A percentile compares a stretch with the other conserved stretches of the same genome.
These are phyloP conservation scores for Homarus americanus DNA, from an alignment of 1,140 invertebrate genomes.

Conservation along the genomic window DNA sequence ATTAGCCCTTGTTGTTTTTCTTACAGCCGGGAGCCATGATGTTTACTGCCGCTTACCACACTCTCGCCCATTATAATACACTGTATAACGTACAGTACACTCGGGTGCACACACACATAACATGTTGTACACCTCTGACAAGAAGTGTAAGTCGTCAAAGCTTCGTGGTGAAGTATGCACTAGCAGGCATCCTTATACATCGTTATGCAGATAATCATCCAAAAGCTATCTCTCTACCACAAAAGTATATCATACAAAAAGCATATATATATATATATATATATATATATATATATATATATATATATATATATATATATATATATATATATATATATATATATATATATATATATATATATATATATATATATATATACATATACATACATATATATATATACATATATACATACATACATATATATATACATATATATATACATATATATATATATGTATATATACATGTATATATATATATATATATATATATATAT, in stretches of 20 bases:
- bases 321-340: conserved; percentile 31
- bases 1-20: no score
- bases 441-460: conserved; percentile 19
- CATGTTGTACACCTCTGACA: no score
- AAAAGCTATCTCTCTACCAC: no score
- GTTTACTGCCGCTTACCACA: not conserved
- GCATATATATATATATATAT: conserved; percentile 20
- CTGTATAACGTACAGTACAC: not conserved
- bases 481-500: no score
- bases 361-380: not conserved
- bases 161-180: no score
- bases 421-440: conserved; percentile 1
- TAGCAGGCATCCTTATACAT: no score
- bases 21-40: no score
- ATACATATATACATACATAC: conserved; percentile 8
- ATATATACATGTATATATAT: no score
- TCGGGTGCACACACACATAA: not conserved
- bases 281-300: conserved; percentile 16
- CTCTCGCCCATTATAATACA: not conserved
- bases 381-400: not conserved
- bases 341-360: not conserved
- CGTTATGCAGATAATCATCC: no score
- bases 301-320: conserved; percentile 33
- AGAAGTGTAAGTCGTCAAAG: no score
- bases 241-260: no score